A percentile compares a stretch with the other conserved stretches of the same genome.
Evolutionary conservation across 2,888 invertebrate genomes (phyloP).

Genomic region (Plemyria rubiginata): DNA sequence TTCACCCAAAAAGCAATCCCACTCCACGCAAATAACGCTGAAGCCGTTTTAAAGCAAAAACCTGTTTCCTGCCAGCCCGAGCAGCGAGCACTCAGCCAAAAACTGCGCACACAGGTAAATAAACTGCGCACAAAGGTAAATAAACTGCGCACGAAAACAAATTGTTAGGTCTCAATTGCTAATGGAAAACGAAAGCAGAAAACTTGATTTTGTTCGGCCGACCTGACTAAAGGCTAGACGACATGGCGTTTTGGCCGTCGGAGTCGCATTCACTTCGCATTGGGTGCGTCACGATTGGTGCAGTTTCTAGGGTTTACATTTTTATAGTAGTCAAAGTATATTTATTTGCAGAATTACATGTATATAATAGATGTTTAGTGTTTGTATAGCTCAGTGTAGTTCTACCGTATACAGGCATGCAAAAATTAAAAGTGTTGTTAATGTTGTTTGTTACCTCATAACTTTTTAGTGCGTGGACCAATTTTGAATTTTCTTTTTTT

Average conservation of each 20-base stretch:
- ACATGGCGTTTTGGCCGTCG: not conserved
- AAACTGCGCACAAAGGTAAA: conserved; percentile 2
- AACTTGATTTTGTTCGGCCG: not conserved
- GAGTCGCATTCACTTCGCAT: too few species aligned
- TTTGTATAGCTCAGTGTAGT: too few species aligned
- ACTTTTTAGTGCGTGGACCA: too few species aligned
- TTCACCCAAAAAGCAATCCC: conserved; percentile 20
- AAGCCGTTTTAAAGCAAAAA: conserved; percentile 17
- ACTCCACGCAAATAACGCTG: conserved; percentile 15
- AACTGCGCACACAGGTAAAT: not conserved
- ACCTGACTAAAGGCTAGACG: not conserved
- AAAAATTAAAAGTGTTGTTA: too few species aligned
- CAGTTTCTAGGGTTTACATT: too few species aligned
- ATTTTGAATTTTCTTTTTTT: too few species aligned
- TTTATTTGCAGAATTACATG: too few species aligned
- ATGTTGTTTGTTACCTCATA: too few species aligned
- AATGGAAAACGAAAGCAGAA: not conserved
- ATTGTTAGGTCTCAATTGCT: conserved; percentile 6
- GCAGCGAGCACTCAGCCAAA: conserved; percentile 10
- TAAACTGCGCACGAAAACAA: conserved; percentile 12
- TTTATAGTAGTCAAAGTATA: too few species aligned
- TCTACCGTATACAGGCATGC: too few species aligned
- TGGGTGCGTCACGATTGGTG: too few species aligned
- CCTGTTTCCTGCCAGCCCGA: conserved; percentile 5
- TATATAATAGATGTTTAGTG: too few species aligned